These are phyloP conservation scores for Centropristis striata DNA, from an alignment of 2,113 vertebrate species.

Conservation along the genomic window DNA sequence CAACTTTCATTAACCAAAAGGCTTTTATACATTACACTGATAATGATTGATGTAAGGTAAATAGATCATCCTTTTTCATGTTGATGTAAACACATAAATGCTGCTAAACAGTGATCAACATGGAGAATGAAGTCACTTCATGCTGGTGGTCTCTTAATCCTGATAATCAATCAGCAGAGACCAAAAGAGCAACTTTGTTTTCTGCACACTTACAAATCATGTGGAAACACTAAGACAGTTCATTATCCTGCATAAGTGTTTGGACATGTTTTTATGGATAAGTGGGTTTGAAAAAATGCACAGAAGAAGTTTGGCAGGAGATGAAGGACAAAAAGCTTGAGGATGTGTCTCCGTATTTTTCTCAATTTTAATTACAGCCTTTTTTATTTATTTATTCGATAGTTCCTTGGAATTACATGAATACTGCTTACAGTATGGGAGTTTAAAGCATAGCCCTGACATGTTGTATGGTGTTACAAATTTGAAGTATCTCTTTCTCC, in stretches of 20 bases:
- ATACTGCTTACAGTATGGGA: not conserved
- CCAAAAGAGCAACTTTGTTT: conserved; percentile 19
- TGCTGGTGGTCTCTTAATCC: conserved; percentile 5
- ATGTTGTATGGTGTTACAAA: conserved; percentile 1
- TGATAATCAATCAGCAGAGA: conserved; percentile 20
- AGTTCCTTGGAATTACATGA: not conserved
- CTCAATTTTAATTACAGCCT: not conserved
- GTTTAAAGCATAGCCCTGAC: conserved; percentile 4
- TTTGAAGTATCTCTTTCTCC: conserved; percentile 38
- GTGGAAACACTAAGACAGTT: conserved; percentile 18
- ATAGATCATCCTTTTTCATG: conserved; percentile 9
- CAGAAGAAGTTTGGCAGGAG: conserved; percentile 38
- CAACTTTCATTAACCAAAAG: conserved; percentile 13
- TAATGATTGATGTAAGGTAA: conserved; percentile 18
- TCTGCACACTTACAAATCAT: conserved; percentile 24
- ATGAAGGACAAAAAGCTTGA: conserved; percentile 26
- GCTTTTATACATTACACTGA: conserved; percentile 21
- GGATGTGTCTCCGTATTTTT: not conserved
- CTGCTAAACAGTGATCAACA: not conserved
- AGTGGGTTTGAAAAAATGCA: conserved; percentile 4
- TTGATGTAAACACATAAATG: conserved; percentile 19
- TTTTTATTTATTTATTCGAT: conserved; percentile 16
- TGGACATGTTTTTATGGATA: conserved; percentile 41
- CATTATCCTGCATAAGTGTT: conserved; percentile 40
- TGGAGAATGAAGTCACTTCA: not conserved